These are phyloP conservation scores for Gallinago undulata DNA, from an alignment of 2,113 vertebrate species.

Conservation along the genomic window DNA sequence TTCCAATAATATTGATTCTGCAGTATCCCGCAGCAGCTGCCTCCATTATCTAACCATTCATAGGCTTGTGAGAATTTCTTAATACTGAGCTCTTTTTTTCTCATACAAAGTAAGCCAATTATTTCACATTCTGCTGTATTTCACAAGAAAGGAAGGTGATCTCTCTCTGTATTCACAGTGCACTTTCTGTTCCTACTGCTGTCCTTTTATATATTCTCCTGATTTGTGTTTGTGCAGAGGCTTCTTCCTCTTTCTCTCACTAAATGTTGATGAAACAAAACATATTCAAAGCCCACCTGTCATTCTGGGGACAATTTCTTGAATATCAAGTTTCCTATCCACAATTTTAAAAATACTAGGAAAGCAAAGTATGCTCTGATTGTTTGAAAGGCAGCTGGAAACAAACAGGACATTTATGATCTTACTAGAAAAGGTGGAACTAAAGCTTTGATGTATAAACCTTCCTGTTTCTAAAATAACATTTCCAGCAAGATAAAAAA, in stretches of 20 bases:
- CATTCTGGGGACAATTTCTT: not conserved
- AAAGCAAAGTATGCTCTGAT: not conserved
- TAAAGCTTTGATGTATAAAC: not conserved
- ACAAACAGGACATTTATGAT: not conserved
- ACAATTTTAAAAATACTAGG: not conserved
- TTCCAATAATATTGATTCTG: not conserved
- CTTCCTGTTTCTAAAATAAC: not conserved
- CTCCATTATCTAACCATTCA: not conserved
- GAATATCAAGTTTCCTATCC: not conserved
- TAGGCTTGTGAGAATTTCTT: not conserved
- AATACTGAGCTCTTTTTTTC: not conserved
- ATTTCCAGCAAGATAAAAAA: not conserved
- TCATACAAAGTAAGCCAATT: constrained; percentile 18
- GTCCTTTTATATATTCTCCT: constrained; percentile 1
- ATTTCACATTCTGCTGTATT: constrained; percentile 1
- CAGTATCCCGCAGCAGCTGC: not conserved
- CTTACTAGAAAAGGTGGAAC: not conserved
- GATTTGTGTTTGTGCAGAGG: not conserved
- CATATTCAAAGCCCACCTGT: not conserved
- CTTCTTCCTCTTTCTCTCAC: not conserved
- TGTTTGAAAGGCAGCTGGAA: not conserved
- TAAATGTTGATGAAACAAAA: not conserved
- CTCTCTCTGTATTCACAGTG: not conserved
- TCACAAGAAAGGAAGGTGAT: not conserved
- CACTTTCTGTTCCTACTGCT: not conserved